phyloP scores from a whole-genome alignment of 2,797 vertebrate species.

The Falco columbarius region DNA sequence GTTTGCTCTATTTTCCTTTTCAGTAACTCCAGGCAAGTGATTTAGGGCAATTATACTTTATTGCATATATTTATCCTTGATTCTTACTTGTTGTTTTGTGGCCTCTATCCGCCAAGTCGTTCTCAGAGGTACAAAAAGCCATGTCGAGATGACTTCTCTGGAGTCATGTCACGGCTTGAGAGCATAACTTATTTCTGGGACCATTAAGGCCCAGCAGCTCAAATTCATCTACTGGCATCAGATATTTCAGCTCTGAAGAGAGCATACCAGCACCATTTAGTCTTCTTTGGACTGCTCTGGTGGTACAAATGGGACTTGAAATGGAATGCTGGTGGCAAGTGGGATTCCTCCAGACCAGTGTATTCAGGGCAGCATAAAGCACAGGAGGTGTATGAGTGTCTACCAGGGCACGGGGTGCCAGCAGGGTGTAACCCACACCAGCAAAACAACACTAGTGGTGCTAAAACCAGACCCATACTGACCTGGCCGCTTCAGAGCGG shows the following conservation, averaged over 20 bases:
- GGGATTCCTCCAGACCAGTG: background rate
- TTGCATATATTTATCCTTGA: background rate
- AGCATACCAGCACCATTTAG: background rate
- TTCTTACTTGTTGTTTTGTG: background rate
- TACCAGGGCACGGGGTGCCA: background rate
- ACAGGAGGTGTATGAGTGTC: background rate
- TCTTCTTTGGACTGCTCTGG: background rate
- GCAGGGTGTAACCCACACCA: background rate
- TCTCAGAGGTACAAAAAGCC: background rate
- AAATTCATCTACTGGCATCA: background rate
- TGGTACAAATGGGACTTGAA: background rate
- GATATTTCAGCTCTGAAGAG: background rate
- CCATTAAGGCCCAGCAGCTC: background rate
- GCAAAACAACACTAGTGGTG: background rate
- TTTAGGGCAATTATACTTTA: constrained; percentile 13
- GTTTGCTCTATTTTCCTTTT: background rate
- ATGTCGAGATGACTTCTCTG: background rate
- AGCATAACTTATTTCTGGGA: background rate
- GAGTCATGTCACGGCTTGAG: background rate
- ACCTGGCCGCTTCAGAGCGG: background rate
- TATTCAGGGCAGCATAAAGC: background rate
- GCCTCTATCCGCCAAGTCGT: background rate
- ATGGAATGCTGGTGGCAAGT: background rate
- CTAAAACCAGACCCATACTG: background rate
- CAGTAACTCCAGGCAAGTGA: constrained; percentile 5